Evolutionary conservation across 2,113 vertebrate genomes (phyloP).

Genomic region (Aix galericulata): DNA sequence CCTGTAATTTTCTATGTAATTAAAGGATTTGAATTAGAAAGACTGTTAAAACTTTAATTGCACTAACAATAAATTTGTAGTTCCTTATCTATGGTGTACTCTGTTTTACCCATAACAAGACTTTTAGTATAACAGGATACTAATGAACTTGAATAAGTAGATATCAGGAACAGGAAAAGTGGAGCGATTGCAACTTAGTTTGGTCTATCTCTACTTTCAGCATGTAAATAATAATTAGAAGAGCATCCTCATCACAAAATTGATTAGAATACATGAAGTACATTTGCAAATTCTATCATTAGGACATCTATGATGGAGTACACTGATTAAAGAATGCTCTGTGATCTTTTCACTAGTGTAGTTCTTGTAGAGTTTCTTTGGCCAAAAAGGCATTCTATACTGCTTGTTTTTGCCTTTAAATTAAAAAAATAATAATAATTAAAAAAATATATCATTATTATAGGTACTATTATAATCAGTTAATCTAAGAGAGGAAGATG

Average conservation of each 20-base stretch:
- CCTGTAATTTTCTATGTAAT: background rate
- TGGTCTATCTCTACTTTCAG: background rate
- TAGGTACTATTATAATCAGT: too few species aligned
- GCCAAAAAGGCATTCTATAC: background rate
- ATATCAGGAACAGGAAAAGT: background rate
- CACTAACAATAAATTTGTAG: background rate
- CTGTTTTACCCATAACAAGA: background rate
- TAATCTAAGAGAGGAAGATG: background rate
- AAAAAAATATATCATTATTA: background rate
- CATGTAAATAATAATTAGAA: background rate
- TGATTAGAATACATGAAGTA: background rate
- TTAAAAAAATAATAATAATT: background rate
- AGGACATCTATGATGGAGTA: background rate
- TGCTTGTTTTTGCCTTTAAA: background rate
- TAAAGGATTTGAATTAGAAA: background rate
- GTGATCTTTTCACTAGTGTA: rapidly evolving
- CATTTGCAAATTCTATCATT: background rate
- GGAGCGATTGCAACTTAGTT: background rate
- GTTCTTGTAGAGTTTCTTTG: background rate
- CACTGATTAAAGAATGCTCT: background rate
- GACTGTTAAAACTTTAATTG: background rate
- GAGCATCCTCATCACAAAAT: background rate
- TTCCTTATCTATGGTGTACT: background rate
- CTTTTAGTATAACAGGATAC: background rate
- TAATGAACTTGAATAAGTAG: slow-evolving; percentile 4